A percentile compares a stretch with the other conserved stretches of the same genome.
Conservation (phyloP, 2,888 invertebrate genomes). For the Platycheirus albimanus region DNA sequence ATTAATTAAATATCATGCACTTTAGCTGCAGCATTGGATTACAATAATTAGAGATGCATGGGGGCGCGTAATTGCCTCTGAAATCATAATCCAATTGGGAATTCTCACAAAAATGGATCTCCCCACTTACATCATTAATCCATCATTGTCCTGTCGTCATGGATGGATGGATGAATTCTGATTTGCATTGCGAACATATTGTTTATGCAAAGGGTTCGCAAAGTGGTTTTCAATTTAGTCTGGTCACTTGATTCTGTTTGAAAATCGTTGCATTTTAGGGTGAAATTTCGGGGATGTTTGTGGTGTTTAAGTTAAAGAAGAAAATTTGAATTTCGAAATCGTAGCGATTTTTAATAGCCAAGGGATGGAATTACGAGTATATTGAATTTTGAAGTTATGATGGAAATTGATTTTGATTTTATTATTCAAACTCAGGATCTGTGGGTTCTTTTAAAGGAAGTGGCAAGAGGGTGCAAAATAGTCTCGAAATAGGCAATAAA, state of each 20-base stretch:
- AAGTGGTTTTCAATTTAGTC: slow-evolving; percentile 21
- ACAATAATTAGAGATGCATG: background rate
- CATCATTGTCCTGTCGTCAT: background rate
- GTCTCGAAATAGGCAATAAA: too few species aligned
- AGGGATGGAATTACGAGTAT: background rate
- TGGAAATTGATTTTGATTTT: too few species aligned
- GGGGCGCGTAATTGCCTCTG: slow-evolving; percentile 6
- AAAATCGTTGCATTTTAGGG: slow-evolving; percentile 5
- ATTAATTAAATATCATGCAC: slow-evolving; percentile 35
- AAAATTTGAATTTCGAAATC: background rate
- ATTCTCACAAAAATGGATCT: slow-evolving; percentile 1
- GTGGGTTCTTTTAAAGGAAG: too few species aligned
- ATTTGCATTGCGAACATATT: slow-evolving; percentile 41
- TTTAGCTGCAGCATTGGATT: background rate
- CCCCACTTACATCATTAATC: slow-evolving; percentile 23
- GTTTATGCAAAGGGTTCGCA: slow-evolving; percentile 32
- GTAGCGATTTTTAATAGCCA: background rate
- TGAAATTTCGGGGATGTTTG: background rate
- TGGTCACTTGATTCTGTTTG: slow-evolving; percentile 34
- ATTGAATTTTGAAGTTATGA: too few species aligned
- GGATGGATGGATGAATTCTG: slow-evolving; percentile 3
- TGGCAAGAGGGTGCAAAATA: too few species aligned
- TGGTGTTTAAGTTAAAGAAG: background rate
- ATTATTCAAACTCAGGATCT: too few species aligned
- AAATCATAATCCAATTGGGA: slow-evolving; percentile 13